Conservation (phyloP, 2,113 vertebrate species). For the Notarius lentiginosus region DNA sequence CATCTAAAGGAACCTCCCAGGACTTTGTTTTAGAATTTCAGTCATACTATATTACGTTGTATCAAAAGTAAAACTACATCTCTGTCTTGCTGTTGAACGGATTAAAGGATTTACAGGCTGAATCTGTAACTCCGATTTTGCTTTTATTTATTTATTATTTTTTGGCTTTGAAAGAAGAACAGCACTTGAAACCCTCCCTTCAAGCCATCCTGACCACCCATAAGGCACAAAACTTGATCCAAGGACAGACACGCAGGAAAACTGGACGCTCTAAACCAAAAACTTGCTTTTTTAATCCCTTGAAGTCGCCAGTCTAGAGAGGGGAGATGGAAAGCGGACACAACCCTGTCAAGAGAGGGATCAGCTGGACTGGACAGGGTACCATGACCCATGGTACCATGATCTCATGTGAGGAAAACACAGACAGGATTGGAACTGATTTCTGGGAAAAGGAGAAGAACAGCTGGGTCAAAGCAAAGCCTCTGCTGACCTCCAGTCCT, state of each 20-base stretch:
- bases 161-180: constrained; percentile 1
- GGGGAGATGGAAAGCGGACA: constrained; percentile 67
- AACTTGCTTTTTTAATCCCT: neutral
- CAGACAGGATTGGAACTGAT: constrained; percentile 56
- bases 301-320: neutral
- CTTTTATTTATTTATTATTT: neutral
- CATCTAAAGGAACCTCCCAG: constrained; percentile 56
- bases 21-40: constrained; percentile 63
- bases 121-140: constrained; percentile 11
- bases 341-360: constrained; percentile 63
- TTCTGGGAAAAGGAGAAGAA: constrained; percentile 61
- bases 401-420: neutral
- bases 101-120: constrained; percentile 5
- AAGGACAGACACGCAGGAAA: constrained; percentile 32
- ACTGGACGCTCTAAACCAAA: neutral
- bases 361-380: constrained; percentile 60
- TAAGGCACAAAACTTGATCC: constrained; percentile 9
- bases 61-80: constrained; percentile 58
- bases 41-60: constrained; percentile 52
- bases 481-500: constrained; percentile 32
- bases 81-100: neutral
- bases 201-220: neutral
- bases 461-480: constrained; percentile 61
- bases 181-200: constrained; percentile 8
- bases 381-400: neutral